Evolutionary conservation across 2,888 invertebrate species (phyloP), one percentile per base, ranked within the genome.

Genomic region (Pyrrhia umbra): DNA sequence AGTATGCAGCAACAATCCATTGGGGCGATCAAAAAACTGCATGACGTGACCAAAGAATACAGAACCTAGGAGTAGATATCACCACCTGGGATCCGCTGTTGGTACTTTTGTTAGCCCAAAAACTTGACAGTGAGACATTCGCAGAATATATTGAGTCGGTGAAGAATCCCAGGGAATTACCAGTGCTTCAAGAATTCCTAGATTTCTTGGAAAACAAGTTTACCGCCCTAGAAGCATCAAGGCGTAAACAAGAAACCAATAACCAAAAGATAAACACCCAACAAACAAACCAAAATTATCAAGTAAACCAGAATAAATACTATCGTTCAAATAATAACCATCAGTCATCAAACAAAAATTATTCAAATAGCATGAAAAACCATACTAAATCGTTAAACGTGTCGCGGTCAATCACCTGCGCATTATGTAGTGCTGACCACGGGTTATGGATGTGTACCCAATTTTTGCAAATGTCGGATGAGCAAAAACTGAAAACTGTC

Each of bases 381-480:
- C 27, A 8, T 27, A 27, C 16, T 5, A 47, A 30, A 5, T 13
- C 16, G 47, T 40, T 9, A 9, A 10, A 52, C 6, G 10, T 40
- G 2, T 52, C 51, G 6, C 25, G 21, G 15, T n/a, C 25, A 18
- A 18, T 6, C 21, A 57, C 39, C 10, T 57, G 56, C 27, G 39
- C 39, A 25, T 21, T 46, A 6, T 56, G 56, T 39, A 60, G 30
- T 18, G n/a, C 39, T n/a, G 40, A 49, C 5, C 54, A 61, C 30
- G 40, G 49, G 2, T 16, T 61, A 4, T 61, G 30, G 37, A 13
- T 5, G 2, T 62, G 62, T 20, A 13, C 43, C 23, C 25, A 50
- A 20, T 62, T 62, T 21, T 16, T 62, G 9, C 34, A 50, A 15
- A 23, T 62, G 55, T 15, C 55, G n/a, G n/a, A 34, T 4, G 42